Percentiles rank a stretch among this genome's conserved stretches.
Conservation (phyloP, 2,888 invertebrate species). For the Quadroppia sp. region DNA sequence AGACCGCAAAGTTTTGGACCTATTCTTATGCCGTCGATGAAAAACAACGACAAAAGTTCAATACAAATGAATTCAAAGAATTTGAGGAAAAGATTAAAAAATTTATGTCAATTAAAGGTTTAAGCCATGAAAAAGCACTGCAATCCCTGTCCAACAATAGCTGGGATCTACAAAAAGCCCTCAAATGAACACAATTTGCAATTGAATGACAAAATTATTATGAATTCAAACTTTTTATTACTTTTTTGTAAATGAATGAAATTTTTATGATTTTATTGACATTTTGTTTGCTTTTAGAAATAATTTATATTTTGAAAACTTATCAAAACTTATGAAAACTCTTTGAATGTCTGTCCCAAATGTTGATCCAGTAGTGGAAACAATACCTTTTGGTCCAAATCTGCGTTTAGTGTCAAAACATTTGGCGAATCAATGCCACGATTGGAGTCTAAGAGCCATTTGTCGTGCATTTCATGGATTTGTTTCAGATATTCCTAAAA, state of each 20-base stretch:
- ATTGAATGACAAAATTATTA: no score
- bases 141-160: not conserved
- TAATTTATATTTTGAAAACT: not conserved
- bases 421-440: not conserved
- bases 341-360: not conserved
- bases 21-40: constrained; percentile 53
- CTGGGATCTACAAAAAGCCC: not conserved
- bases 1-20: constrained; percentile 58
- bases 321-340: not conserved
- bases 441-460: not conserved
- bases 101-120: not conserved
- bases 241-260: no score
- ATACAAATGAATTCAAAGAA: constrained; percentile 30
- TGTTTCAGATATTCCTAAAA: constrained; percentile 29
- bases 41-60: not conserved
- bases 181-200: no score
- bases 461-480: constrained; percentile 37
- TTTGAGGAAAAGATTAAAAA: constrained; percentile 31
- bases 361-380: not conserved
- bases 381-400: not conserved
- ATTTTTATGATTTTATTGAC: no score
- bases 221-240: no score
- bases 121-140: not conserved
- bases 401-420: constrained; percentile 8
- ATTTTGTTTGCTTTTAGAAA: no score